These are phyloP conservation scores for Drosophila flavopinicola DNA, from an alignment of 2,888 invertebrate species.

Conservation along the genomic window DNA sequence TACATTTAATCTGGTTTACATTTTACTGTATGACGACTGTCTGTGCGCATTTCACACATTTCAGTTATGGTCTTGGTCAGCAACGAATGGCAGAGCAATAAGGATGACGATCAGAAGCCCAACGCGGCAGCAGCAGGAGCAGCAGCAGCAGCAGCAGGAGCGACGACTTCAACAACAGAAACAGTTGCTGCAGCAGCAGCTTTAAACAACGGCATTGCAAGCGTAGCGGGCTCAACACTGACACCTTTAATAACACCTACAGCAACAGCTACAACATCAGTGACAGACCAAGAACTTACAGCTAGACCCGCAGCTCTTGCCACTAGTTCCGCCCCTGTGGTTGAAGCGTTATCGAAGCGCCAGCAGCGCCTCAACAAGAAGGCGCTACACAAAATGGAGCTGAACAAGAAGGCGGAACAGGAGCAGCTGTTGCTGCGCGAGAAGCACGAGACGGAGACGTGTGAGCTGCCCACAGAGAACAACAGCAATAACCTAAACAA, in stretches of 20 bases:
- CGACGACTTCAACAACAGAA: conserved; percentile 32
- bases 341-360: conserved; percentile 31
- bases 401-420: conserved; percentile 52
- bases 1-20: conserved; percentile 12
- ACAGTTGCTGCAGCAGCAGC: conserved; percentile 20
- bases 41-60: conserved; percentile 16
- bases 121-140: conserved; percentile 53
- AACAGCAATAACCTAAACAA: conserved; percentile 6
- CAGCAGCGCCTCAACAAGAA: conserved; percentile 45
- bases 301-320: conserved; percentile 17
- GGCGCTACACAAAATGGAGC: conserved; percentile 56
- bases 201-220: conserved; percentile 21
- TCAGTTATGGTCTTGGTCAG: conserved; percentile 83
- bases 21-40: conserved; percentile 27
- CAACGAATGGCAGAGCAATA: conserved; percentile 81
- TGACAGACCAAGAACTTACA: conserved; percentile 19
- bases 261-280: not conserved
- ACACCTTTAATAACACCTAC: not conserved
- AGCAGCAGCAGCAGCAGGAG: conserved; percentile 41
- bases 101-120: conserved; percentile 64
- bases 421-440: conserved; percentile 49
- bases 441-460: conserved; percentile 58
- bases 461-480: conserved; percentile 34
- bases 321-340: conserved; percentile 14
- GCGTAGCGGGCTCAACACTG: conserved; percentile 1